These are phyloP conservation scores for Gobiocypris rarus DNA, from an alignment of 2,113 vertebrate genomes.

Conservation along the genomic window DNA sequence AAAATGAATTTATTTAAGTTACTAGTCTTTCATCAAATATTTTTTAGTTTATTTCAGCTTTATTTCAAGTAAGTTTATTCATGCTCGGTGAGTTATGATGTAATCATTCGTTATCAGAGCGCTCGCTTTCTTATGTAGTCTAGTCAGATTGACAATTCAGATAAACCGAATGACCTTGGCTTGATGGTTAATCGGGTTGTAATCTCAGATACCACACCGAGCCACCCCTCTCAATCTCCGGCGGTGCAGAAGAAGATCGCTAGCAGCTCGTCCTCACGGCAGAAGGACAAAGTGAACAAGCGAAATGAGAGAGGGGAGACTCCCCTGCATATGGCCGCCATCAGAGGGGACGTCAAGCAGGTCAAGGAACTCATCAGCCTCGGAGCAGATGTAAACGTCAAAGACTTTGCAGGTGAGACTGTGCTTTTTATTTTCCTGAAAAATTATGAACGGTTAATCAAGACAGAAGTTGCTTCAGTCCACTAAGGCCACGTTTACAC, in stretches of 20 bases:
- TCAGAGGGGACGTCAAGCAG: constrained; percentile 94
- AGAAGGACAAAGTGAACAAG: constrained; percentile 99
- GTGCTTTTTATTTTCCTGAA: background rate
- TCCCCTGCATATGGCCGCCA: constrained; percentile 96
- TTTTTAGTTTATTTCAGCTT: too few relatives aligned
- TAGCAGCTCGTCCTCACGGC: constrained; percentile 87
- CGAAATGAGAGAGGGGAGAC: constrained; percentile 97
- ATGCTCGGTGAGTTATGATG: background rate
- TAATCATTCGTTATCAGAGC: background rate
- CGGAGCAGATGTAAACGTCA: constrained; percentile 97
- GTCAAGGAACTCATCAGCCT: constrained; percentile 96
- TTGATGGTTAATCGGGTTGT: background rate
- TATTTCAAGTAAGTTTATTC: too few relatives aligned
- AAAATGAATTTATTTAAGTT: too few relatives aligned
- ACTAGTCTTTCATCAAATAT: too few relatives aligned
- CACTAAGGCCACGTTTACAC: too few relatives aligned
- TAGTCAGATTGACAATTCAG: constrained; percentile 3
- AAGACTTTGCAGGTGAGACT: constrained; percentile 95
- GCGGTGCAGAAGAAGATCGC: constrained; percentile 92
- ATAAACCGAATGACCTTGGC: background rate
- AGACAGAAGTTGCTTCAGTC: too few relatives aligned
- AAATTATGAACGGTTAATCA: too few relatives aligned
- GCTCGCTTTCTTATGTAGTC: background rate
- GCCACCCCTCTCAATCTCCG: constrained; percentile 89
- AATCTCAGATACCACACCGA: constrained; percentile 87